These are phyloP conservation scores for Troides oblongomaculatus DNA, from an alignment of 2,888 invertebrate species.

Conservation along the genomic window DNA sequence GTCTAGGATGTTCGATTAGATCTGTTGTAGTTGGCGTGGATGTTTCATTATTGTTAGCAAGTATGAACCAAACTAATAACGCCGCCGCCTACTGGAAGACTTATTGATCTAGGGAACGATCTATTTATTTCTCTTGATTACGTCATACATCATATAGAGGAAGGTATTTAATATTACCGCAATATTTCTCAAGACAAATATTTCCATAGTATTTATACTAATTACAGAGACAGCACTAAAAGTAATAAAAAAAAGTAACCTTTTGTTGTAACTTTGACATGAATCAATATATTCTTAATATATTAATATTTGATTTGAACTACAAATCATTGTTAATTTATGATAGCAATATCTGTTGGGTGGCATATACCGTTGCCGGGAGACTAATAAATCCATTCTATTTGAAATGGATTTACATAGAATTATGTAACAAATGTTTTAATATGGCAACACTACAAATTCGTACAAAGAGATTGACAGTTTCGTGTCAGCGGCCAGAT, in stretches of 20 bases:
- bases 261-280: neutral
- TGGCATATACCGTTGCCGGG: neutral
- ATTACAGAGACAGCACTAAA: neutral
- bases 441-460: constrained; percentile 19
- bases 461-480: constrained; percentile 26
- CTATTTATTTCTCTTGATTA: constrained; percentile 44
- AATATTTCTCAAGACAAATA: neutral
- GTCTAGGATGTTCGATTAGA: constrained; percentile 57
- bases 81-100: constrained; percentile 32
- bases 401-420: constrained; percentile 14
- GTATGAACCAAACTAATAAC: constrained; percentile 34
- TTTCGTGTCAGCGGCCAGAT: constrained; percentile 21
- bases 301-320: neutral
- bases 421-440: constrained; percentile 16
- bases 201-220: neutral
- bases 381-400: constrained; percentile 20
- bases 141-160: constrained; percentile 18
- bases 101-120: constrained; percentile 25
- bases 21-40: constrained; percentile 39
- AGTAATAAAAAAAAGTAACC: neutral
- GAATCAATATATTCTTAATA: neutral
- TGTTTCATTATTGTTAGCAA: constrained; percentile 42
- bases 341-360: constrained; percentile 1
- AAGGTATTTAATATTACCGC: neutral
- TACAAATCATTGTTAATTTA: constrained; percentile 6